Evolutionary conservation across 1,140 invertebrate genomes (phyloP).

Genomic region (Triops cancriformis): DNA sequence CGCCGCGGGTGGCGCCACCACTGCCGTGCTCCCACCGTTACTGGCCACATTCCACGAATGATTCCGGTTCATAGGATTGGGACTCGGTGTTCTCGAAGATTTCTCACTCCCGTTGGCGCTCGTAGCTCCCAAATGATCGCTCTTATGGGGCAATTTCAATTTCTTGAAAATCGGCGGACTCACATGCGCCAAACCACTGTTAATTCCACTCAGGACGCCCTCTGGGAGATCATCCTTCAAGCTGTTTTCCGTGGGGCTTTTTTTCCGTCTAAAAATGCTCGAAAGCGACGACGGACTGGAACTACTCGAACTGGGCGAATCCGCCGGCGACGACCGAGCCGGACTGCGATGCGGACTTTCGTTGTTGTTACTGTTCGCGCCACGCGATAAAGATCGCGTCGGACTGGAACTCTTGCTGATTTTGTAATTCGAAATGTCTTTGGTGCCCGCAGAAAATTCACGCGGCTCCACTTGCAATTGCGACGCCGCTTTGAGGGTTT

Average conservation of each 20-base stretch:
- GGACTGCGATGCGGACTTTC: constrained; percentile 18
- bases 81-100: not conserved
- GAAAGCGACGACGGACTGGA: not conserved
- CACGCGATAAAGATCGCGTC: not conserved
- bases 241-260: constrained; percentile 18
- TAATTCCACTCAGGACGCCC: not conserved
- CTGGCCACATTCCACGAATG: not conserved
- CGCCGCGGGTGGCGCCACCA: no score
- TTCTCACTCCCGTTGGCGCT: not conserved
- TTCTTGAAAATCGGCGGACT: constrained; percentile 3
- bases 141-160: not conserved
- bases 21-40: not conserved
- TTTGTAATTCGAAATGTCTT: not conserved
- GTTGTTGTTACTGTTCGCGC: not conserved
- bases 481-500: constrained; percentile 17
- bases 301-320: constrained; percentile 16
- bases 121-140: not conserved
- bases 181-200: not conserved
- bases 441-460: not conserved
- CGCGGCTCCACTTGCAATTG: constrained; percentile 2
- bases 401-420: not conserved
- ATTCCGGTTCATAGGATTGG: not conserved
- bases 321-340: not conserved
- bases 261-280: constrained; percentile 24
- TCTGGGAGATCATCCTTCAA: not conserved